Base-by-base conservation (phyloP, 2,888 invertebrate species). In the Agriopis aurantiaria region DNA sequence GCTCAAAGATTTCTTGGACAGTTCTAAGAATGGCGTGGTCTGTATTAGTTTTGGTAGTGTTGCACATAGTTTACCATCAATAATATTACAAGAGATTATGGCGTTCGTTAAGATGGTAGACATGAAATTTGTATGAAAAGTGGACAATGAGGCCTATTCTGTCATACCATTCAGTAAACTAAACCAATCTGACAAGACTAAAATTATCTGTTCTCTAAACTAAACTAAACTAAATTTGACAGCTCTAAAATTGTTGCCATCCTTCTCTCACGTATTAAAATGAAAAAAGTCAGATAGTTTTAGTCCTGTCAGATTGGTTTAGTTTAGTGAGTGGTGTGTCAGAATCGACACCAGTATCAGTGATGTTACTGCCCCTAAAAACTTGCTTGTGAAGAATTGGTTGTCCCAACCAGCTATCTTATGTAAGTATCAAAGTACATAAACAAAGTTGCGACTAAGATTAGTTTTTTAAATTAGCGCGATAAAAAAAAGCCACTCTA, bases 11-110 rank as follows among this genome's bases (percentile, higher is more conserved):
- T 95, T 96, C 82, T 90, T 97, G 64, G 95, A 96, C 80, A 95
- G 94, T 62, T 95, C 96, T 0, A 87, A 93, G 41, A 89, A 95
- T 53, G 96, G 96, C 0, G 96, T 96, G 4, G 92, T 97, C 59
- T 96, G 95, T 82, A 96, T 97, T 78, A 96, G 96, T 82, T 95
- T 97, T 88, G 97, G 97, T 1, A 97, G 96, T 0, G 95, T 96
- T 93, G 95, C 97, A 70, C 95, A 95, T 66, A 94, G 95, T 10
- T 91, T 97, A 79, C 95, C 96, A 0, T 81, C 87, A 12, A 89
- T 94, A 3, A 95, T 95, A 78, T 86, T 95, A 58, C 86, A 93
- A 60, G 94, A 90, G 48, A 95, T 97, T 59, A 76, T 96, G 23
- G 92, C 92, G 0, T 58, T 80, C 9, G 45, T 79, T 14, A 55